Evolutionary conservation across 2,113 vertebrate genomes (phyloP).

Genomic region (Indicator maculatus): DNA sequence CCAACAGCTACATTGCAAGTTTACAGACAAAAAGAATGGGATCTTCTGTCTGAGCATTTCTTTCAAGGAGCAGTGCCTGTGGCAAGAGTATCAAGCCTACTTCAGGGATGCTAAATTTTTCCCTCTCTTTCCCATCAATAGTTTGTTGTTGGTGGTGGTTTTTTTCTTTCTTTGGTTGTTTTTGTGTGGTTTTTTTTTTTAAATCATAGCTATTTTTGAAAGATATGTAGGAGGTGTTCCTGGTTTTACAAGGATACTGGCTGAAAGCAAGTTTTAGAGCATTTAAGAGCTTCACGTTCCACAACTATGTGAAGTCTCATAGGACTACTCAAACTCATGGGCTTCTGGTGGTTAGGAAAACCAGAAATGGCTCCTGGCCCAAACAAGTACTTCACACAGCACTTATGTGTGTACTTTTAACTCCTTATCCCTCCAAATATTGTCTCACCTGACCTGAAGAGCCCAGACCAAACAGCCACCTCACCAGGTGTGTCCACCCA

Average conservation of each 20-base stretch:
- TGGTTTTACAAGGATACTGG: neutral
- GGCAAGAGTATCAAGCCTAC: neutral
- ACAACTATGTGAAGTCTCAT: neutral
- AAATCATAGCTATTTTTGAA: neutral
- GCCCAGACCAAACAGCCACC: neutral
- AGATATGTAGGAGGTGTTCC: neutral
- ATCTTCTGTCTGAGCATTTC: neutral
- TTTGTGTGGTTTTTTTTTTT: neutral
- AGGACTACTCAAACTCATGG: neutral
- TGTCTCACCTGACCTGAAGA: neutral
- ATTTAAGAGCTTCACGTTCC: neutral
- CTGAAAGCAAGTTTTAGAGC: neutral
- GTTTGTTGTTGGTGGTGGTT: too few species aligned
- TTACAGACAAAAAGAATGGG: neutral
- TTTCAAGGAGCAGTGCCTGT: neutral
- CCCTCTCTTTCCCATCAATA: neutral
- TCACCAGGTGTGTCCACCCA: neutral
- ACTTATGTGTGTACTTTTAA: neutral
- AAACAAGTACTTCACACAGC: neutral
- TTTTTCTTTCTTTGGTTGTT: too few species aligned
- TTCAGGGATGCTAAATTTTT: neutral
- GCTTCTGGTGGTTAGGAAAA: neutral
- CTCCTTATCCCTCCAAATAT: neutral
- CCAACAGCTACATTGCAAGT: neutral
- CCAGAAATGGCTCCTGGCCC: neutral